A percentile compares a stretch with the other conserved stretches of the same genome.
Evolutionary conservation across 1,140 invertebrate genomes (phyloP).

Genomic region (Dendroctonus ponderosae): DNA sequence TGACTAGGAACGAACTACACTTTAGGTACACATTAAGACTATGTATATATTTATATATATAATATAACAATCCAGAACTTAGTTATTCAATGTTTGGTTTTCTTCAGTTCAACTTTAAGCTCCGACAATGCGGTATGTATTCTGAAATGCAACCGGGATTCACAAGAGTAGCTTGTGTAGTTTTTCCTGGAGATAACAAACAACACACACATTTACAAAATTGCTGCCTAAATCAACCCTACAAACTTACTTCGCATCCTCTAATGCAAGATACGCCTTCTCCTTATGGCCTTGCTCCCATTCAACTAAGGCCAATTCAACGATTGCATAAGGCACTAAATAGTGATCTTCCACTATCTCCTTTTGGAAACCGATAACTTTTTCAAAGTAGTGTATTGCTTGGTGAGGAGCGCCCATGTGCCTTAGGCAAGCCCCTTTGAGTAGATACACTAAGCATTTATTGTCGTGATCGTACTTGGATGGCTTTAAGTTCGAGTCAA

Average conservation of each 20-base stretch:
- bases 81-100: constrained; percentile 9
- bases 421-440: constrained; percentile 83
- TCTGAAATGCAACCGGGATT: constrained; percentile 88
- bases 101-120: constrained; percentile 37
- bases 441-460: constrained; percentile 69
- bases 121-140: constrained; percentile 77
- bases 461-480: constrained; percentile 73
- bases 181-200: constrained; percentile 68
- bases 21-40: too few relatives aligned
- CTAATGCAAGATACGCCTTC: constrained; percentile 70
- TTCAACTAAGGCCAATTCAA: constrained; percentile 81
- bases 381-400: constrained; percentile 74
- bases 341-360: constrained; percentile 81
- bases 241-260: constrained; percentile 59
- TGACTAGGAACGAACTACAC: too few relatives aligned
- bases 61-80: too few relatives aligned
- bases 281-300: constrained; percentile 64
- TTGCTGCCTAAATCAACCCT: neutral
- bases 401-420: constrained; percentile 69
- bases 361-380: constrained; percentile 70
- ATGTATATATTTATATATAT: too few relatives aligned
- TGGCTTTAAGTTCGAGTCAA: constrained; percentile 48
- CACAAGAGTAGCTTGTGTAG: constrained; percentile 85
- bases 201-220: constrained; percentile 1
- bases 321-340: constrained; percentile 80